Evolutionary conservation across 2,113 vertebrate species (phyloP), one percentile per base, ranked within the genome.

Genomic region (Eurystomus gularis): DNA sequence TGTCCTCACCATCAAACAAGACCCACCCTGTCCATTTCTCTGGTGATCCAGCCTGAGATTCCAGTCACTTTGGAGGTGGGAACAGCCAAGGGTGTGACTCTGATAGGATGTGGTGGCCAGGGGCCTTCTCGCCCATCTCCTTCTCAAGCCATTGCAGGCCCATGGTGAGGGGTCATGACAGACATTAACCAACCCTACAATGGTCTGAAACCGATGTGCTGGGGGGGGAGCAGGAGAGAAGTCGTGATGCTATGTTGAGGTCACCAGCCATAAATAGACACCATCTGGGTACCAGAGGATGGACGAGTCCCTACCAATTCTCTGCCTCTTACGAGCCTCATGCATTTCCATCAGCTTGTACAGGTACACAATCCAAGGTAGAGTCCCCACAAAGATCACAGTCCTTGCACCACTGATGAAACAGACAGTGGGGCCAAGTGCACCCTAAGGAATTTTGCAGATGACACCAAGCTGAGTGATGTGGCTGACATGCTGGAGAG

Each of bases 251-350:
- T 39, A 64, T 39, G 48, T 58, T 54, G 72, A 76, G 42, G 66
- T 57, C 46, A 76, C 11, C 76, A 52, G 26, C 66, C 40, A 66
- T 80, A 79, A 62, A 46, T 1, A 7, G 61, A 68, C 24, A 57
- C 35, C 40, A 23, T n/a, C 33, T 10, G 2, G 11, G 57, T 25
- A 80, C 9, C 0, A 0, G 0, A 2, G 57, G 40, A 62, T 4
- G 51, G 71, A 75, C 0, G 0, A 24, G 25, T 44, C 29, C 62
- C 66, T 78, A 44, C 35, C 49, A 58, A 7, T 42, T 55, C 44
- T 78, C 72, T 72, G 69, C 54, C 58, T 44, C 39, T 62, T 18
- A 62, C 1, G 13, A 86, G 37, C n/a, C n/a, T n/a, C n/a, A n/a
- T n/a, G n/a, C 25, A 26, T 68, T 49, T 72, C 52, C 48, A 60